phyloP scores from a whole-genome alignment of 2,888 invertebrate species.

The Diachrysia chrysitis region DNA sequence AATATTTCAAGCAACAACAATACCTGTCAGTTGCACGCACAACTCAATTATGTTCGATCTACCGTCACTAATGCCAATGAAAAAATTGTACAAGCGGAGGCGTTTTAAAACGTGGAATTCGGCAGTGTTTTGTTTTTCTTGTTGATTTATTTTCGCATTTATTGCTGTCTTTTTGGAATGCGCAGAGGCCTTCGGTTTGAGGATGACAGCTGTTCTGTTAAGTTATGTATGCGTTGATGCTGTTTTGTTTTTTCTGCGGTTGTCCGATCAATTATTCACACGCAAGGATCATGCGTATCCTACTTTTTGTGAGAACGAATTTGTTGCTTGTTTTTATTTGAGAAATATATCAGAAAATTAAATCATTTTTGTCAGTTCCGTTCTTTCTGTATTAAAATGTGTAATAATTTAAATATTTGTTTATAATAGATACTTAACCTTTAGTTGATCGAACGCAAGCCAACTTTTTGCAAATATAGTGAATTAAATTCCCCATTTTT shows the following conservation, averaged over 20 bases:
- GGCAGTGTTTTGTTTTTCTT: conserved; percentile 49
- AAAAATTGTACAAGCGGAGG: conserved; percentile 53
- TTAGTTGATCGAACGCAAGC: background rate
- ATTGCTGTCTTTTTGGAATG: conserved; percentile 8
- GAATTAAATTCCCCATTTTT: conserved; percentile 33
- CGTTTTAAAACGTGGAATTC: conserved; percentile 54
- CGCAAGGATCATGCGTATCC: background rate
- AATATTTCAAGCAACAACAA: conserved; percentile 63
- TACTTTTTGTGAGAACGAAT: background rate
- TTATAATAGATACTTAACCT: background rate
- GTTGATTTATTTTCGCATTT: conserved; percentile 36
- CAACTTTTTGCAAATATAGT: background rate
- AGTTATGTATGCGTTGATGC: conserved; percentile 5
- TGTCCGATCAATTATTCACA: conserved; percentile 10
- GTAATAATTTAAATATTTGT: background rate
- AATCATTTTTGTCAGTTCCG: background rate
- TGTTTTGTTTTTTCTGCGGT: conserved; percentile 3
- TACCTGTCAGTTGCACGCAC: conserved; percentile 69
- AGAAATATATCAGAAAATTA: background rate
- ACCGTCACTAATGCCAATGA: conserved; percentile 68
- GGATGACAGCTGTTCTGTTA: conserved; percentile 12
- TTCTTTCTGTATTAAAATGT: background rate
- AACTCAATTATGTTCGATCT: conserved; percentile 72
- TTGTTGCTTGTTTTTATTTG: background rate
- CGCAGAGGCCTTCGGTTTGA: background rate